phyloP scores from a whole-genome alignment of 2,888 invertebrate genomes.

The Cantharis flavilabris region DNA sequence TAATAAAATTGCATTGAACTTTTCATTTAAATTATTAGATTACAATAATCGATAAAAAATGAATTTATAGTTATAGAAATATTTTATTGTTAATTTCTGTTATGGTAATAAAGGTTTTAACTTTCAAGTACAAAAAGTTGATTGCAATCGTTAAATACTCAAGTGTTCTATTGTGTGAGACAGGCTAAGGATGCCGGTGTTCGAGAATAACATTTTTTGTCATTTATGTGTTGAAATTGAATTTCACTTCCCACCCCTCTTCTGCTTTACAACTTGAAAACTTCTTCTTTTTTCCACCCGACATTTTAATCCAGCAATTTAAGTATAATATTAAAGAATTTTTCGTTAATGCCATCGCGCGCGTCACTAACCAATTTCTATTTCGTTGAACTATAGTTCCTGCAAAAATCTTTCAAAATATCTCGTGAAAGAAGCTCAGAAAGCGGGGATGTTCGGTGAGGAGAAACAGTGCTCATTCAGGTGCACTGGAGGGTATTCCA shows the following conservation, averaged over 20 bases:
- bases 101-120: not conserved
- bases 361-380: too few relatives aligned
- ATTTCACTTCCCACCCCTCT: not conserved
- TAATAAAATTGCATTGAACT: slow-evolving; percentile 4
- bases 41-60: not conserved
- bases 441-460: too few relatives aligned
- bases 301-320: too few relatives aligned
- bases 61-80: not conserved
- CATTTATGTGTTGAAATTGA: not conserved
- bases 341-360: too few relatives aligned
- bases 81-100: not conserved
- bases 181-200: not conserved
- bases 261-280: too few relatives aligned
- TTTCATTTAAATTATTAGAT: slow-evolving; percentile 9
- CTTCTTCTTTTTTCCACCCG: not conserved
- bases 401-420: too few relatives aligned
- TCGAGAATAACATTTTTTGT: not conserved
- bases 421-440: too few relatives aligned
- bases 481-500: too few relatives aligned
- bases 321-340: too few relatives aligned
- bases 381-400: too few relatives aligned
- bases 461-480: too few relatives aligned
- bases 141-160: not conserved
- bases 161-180: not conserved
- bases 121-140: not conserved